Conservation (phyloP, 2,888 invertebrate genomes). For the Microdon myrmicae region DNA sequence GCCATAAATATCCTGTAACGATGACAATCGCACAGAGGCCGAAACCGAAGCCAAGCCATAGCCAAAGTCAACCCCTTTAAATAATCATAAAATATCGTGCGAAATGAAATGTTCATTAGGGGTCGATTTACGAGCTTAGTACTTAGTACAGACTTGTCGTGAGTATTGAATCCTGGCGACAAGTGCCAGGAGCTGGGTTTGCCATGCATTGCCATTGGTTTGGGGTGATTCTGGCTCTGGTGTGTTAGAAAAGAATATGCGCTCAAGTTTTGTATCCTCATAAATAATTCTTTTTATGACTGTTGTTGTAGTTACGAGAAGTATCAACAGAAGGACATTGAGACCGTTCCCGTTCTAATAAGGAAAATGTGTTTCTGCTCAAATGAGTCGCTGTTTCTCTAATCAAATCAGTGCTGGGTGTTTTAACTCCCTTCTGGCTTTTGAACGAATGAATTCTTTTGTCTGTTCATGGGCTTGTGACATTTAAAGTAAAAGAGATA, state of each 20-base stretch:
- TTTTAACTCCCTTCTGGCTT: conserved; percentile 38
- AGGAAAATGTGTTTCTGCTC: conserved; percentile 53
- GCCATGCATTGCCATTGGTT: background rate
- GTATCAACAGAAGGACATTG: conserved; percentile 48
- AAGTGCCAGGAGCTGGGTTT: conserved; percentile 15
- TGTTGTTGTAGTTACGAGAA: conserved; percentile 41
- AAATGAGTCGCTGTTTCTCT: conserved; percentile 40
- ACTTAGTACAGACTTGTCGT: conserved; percentile 38
- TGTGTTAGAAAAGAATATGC: conserved; percentile 43
- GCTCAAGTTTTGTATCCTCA: conserved; percentile 49
- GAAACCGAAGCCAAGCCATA: conserved; percentile 4
- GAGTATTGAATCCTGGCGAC: conserved; percentile 19
- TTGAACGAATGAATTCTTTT: too few species aligned
- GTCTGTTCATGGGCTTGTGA: too few species aligned
- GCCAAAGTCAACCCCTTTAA: conserved; percentile 42
- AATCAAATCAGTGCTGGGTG: conserved; percentile 51
- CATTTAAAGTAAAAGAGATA: too few species aligned
- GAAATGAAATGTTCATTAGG: conserved; percentile 53
- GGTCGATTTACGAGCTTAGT: conserved; percentile 51
- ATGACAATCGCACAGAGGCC: conserved; percentile 45
- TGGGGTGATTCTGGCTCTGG: conserved; percentile 9
- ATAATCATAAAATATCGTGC: conserved; percentile 53
- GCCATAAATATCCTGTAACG: conserved; percentile 43
- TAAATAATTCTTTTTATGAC: conserved; percentile 50
- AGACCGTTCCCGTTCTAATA: conserved; percentile 43